These are phyloP conservation scores for Motacilla alba DNA, from an alignment of 2,113 vertebrate genomes.

Conservation along the genomic window DNA sequence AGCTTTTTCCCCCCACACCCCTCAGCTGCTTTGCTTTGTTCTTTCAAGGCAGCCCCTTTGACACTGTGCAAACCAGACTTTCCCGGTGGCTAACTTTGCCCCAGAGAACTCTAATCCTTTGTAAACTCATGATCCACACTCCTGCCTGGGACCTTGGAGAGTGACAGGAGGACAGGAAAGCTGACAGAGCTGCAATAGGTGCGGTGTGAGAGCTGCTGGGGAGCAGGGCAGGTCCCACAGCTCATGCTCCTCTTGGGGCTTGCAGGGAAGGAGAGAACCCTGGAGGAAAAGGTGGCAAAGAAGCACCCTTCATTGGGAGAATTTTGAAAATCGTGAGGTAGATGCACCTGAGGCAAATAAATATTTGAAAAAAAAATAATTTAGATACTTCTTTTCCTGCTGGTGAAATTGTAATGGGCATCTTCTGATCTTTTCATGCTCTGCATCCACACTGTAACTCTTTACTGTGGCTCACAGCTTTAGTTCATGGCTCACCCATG, in stretches of 20 bases:
- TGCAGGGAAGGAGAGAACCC: neutral
- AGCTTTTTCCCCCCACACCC: rapidly evolving
- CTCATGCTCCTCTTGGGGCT: neutral
- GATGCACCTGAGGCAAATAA: neutral
- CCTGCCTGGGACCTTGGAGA: neutral
- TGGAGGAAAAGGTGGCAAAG: neutral
- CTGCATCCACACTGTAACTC: neutral
- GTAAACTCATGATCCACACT: neutral
- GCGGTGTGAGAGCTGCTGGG: neutral
- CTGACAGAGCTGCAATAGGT: neutral
- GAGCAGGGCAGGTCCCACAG: neutral
- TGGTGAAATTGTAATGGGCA: neutral
- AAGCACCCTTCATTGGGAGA: neutral
- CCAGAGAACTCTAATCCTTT: neutral
- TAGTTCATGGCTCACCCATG: neutral
- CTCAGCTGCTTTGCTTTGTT: neutral
- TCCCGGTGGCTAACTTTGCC: neutral
- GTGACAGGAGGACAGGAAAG: neutral
- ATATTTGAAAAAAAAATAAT: neutral
- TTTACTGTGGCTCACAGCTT: neutral
- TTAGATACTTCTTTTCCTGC: neutral
- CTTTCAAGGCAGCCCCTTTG: neutral
- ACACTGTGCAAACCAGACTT: neutral
- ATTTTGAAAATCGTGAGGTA: neutral
- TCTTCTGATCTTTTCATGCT: neutral